These are phyloP conservation scores for Tuberolachnus salignus DNA, from an alignment of 2,888 invertebrate species.

Conservation along the genomic window DNA sequence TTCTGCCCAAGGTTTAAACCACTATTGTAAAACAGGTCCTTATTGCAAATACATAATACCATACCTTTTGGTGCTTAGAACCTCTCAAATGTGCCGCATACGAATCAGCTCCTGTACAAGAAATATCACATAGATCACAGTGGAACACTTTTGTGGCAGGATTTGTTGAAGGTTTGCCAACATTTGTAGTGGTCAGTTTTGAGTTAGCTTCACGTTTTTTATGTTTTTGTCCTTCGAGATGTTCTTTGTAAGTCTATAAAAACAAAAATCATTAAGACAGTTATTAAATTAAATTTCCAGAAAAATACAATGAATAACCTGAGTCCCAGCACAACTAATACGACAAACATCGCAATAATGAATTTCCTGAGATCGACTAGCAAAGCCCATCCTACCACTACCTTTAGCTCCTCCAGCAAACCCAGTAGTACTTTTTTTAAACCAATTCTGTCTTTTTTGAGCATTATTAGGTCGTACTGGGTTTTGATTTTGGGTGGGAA, in stretches of 20 bases:
- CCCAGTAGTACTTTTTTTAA: slow-evolving; percentile 41
- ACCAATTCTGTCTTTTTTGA: slow-evolving; percentile 53
- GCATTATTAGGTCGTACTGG: slow-evolving; percentile 51
- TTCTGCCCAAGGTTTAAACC: too few species aligned
- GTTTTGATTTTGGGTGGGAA: slow-evolving; percentile 57
- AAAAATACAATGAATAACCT: slow-evolving; percentile 65
- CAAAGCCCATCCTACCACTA: slow-evolving; percentile 61
- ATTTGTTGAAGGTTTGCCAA: slow-evolving; percentile 60
- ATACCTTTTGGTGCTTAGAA: slow-evolving; percentile 96
- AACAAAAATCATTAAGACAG: not conserved
- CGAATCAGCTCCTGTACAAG: slow-evolving; percentile 97
- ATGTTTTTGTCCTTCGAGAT: slow-evolving; percentile 97
- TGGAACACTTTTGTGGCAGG: slow-evolving; percentile 72
- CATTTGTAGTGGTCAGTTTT: slow-evolving; percentile 68
- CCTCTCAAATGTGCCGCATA: slow-evolving; percentile 98
- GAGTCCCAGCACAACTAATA: slow-evolving; percentile 94
- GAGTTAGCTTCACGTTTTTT: slow-evolving; percentile 94
- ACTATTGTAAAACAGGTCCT: too few species aligned
- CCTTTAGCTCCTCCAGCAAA: slow-evolving; percentile 51
- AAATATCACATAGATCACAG: slow-evolving; percentile 97
- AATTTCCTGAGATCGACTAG: slow-evolving; percentile 80
- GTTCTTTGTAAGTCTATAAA: slow-evolving; percentile 84
- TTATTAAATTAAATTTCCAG: not conserved
- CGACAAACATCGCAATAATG: slow-evolving; percentile 99
- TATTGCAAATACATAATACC: not conserved